phyloP scores from a whole-genome alignment of 2,888 invertebrate genomes.

The Cataglyphis albicans region DNA sequence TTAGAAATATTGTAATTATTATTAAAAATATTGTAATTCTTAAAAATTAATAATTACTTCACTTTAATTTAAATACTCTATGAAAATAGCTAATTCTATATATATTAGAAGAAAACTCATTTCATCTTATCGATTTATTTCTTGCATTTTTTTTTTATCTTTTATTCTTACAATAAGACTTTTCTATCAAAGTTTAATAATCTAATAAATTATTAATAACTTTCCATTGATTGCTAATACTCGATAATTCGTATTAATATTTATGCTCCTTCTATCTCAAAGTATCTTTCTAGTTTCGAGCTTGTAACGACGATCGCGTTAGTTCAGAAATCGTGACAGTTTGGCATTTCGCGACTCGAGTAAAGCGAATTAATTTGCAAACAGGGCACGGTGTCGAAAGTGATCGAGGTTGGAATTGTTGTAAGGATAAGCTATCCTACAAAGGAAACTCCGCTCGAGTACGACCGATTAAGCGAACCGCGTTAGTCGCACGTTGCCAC shows the following conservation, averaged over 20 bases:
- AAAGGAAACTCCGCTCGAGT: constrained; percentile 53
- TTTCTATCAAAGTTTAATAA: not conserved
- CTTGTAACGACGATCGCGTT: not conserved
- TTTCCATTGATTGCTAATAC: not conserved
- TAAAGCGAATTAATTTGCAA: constrained; percentile 52
- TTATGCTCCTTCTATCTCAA: not conserved
- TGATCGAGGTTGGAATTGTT: constrained; percentile 45
- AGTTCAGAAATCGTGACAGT: constrained; percentile 22
- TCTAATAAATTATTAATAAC: not conserved
- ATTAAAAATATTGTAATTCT: not conserved
- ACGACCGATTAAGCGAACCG: constrained; percentile 47
- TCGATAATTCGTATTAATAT: constrained; percentile 18
- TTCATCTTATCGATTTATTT: not conserved
- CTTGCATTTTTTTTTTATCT: not conserved
- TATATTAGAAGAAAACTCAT: not conserved
- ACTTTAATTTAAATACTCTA: not conserved
- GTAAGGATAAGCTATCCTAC: constrained; percentile 47
- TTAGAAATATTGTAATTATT: too few relatives aligned
- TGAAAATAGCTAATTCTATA: not conserved
- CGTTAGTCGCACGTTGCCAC: constrained; percentile 48
- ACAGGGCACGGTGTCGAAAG: constrained; percentile 45
- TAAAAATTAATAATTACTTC: not conserved
- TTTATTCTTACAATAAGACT: not conserved
- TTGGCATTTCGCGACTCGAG: constrained; percentile 40
- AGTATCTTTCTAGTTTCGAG: constrained; percentile 9